Evolutionary conservation across 2,797 vertebrate genomes (phyloP).

Genomic region (Pteropus rufus): DNA sequence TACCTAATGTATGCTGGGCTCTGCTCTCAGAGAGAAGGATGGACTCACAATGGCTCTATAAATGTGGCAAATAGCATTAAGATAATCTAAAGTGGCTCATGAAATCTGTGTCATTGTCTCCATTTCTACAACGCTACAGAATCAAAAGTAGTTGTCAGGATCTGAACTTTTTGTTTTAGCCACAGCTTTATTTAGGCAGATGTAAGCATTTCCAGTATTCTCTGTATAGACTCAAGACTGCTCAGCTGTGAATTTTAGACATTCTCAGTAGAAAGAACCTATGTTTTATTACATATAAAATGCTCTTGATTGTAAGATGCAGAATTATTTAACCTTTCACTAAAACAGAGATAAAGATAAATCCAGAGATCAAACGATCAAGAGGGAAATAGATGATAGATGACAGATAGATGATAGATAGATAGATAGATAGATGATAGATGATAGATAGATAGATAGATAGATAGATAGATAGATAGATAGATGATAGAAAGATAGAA

Average conservation of each 20-base stretch:
- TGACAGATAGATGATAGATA: not conserved
- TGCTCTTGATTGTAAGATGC: not conserved
- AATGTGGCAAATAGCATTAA: not conserved
- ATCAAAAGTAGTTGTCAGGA: not conserved
- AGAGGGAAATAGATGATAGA: not conserved
- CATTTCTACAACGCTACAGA: not conserved
- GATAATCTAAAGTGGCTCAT: not conserved
- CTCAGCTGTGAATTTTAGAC: not conserved
- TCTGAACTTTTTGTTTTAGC: not conserved
- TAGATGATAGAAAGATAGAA: not conserved
- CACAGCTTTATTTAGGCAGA: not conserved
- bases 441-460: not conserved
- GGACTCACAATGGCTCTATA: not conserved
- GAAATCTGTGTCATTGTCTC: not conserved
- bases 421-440: not conserved
- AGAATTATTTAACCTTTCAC: not conserved
- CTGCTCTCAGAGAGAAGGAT: not conserved
- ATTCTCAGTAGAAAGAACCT: not conserved
- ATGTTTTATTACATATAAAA: not conserved
- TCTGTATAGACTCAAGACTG: not conserved
- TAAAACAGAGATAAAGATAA: not conserved
- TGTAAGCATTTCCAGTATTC: not conserved
- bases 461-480: not conserved
- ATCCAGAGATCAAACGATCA: not conserved
- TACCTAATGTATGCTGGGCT: not conserved